Conservation (phyloP, 2,888 invertebrate species). For the Hyalella azteca region DNA sequence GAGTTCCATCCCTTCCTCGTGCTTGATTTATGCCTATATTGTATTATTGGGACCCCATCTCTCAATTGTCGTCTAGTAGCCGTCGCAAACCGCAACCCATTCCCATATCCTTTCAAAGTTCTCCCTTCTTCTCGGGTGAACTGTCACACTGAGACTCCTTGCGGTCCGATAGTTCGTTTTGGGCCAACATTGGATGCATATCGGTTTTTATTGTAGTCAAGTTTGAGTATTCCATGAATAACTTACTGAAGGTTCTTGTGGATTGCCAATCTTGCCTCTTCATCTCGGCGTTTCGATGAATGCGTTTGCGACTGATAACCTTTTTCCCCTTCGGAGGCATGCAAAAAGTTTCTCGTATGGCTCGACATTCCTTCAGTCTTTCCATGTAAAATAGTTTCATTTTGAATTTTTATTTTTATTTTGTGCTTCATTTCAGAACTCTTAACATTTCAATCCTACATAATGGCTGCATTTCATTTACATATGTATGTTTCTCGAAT, state of each 20-base stretch:
- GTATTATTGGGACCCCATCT: conserved; percentile 36
- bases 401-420: too few species aligned
- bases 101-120: background rate
- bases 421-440: too few species aligned
- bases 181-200: conserved; percentile 1
- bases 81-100: background rate
- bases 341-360: too few species aligned
- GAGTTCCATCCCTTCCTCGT: conserved; percentile 7
- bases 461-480: too few species aligned
- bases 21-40: conserved; percentile 34
- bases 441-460: too few species aligned
- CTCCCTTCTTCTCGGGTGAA: background rate
- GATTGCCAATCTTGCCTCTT: background rate
- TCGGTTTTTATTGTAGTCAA: background rate
- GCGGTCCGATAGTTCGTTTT: background rate
- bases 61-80: conserved; percentile 15
- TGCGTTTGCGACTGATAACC: too few species aligned
- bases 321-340: too few species aligned
- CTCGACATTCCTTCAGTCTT: too few species aligned
- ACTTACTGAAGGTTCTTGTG: background rate
- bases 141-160: background rate
- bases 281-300: too few species aligned
- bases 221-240: conserved; percentile 13
- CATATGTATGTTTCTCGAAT: too few species aligned
- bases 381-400: too few species aligned